Evolutionary conservation across 2,113 vertebrate species (phyloP).

Genomic region (Paramisgurnus dabryanus): DNA sequence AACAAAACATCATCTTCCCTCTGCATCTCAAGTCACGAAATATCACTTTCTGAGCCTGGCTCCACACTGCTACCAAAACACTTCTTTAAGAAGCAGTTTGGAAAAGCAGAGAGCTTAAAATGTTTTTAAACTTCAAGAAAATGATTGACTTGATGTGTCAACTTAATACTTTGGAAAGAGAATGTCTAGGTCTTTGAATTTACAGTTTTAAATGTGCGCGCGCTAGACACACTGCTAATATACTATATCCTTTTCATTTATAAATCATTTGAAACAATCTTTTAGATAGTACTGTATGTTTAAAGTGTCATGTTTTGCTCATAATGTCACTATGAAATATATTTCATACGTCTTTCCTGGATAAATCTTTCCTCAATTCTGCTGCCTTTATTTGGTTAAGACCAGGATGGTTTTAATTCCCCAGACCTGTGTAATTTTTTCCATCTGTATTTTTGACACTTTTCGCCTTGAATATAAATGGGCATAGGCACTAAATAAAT

Average conservation of each 20-base stretch:
- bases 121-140: conserved; percentile 12
- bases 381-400: background rate
- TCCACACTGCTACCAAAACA: background rate
- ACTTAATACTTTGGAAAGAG: background rate
- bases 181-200: background rate
- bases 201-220: background rate
- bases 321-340: too few relatives aligned
- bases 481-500: conserved; percentile 2
- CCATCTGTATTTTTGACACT: conserved; percentile 4
- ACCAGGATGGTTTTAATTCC: conserved; percentile 3
- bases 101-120: background rate
- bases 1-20: conserved; percentile 13
- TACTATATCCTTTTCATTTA: background rate
- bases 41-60: conserved; percentile 44
- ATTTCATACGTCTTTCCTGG: background rate
- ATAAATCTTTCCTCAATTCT: too few relatives aligned
- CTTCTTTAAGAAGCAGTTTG: background rate
- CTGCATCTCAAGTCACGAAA: background rate
- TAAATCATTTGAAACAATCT: background rate
- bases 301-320: background rate
- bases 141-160: background rate
- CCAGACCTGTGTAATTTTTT: background rate
- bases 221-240: background rate
- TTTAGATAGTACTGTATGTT: background rate
- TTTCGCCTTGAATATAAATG: conserved; percentile 2